Base-by-base conservation (phyloP, 2,888 invertebrate genomes). In the Iphiclides podalirius region DNA sequence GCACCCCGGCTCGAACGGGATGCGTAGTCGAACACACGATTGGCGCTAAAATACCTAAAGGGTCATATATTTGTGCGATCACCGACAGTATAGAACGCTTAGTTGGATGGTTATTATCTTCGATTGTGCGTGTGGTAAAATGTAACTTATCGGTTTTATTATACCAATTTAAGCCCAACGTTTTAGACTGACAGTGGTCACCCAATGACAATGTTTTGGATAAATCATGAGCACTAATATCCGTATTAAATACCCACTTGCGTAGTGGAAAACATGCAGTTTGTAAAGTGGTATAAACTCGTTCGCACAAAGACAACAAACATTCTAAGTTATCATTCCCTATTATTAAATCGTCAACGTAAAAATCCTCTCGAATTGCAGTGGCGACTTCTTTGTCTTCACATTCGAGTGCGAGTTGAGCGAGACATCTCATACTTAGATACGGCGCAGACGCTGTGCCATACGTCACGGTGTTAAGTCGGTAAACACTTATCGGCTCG, bases 361-460 rank as follows among this genome's bases (percentile, higher is more conserved):
- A 59, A 52, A 55, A 63, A 43, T 54, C 67, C 2, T 55, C 49
- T 11, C 23, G 55, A 48, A 57, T 67, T 3, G 55, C 57, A 33
- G 52, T 57, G 12, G 54, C 44, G 7, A 57, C 60, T 3, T 33
- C 52, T 33, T 53, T 54, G 51, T 62, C 56, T 6, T 49, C 35
- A 34, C 68, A 60, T n/a, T 71, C 67, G 1, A 43, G n/a, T 1
- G 64, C 68, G 1, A 72, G 34, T 50, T 67, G 66, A 28, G 55
- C 53, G 2, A 70, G 8, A 28, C 66, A 67, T 4, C 67, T 49
- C 11, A 59, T 59, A 31, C 63, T 64, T 3, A 68, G 48, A 42
- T 53, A 71, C 7, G 15, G 67, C 28, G 70, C 68, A 1, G 67
- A 62, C 0, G 66, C 55, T 2, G 61, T 63, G 1, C 55, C 52